Percentiles rank a stretch among this genome's conserved stretches.
Conservation (phyloP, 2,797 vertebrate genomes). For the Odontamblyopus rebecca region DNA sequence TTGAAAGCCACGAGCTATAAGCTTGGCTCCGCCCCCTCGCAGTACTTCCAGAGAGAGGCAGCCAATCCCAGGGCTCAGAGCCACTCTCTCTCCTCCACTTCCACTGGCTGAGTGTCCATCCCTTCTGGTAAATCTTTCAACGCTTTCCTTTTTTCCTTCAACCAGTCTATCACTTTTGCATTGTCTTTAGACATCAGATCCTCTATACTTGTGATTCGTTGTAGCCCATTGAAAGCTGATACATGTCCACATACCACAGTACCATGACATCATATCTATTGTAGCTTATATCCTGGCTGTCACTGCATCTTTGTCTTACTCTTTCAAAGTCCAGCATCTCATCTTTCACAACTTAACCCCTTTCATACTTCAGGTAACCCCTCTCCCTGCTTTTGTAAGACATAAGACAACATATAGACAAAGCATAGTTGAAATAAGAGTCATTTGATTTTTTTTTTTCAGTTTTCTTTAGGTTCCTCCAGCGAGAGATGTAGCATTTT, state of each 20-base stretch:
- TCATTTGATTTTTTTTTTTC: slow-evolving; percentile 53
- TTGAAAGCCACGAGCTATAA: slow-evolving; percentile 73
- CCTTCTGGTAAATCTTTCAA: slow-evolving; percentile 79
- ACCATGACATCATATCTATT: slow-evolving; percentile 13
- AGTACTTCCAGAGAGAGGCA: slow-evolving; percentile 83
- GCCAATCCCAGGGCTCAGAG: slow-evolving; percentile 76
- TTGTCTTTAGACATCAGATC: slow-evolving; percentile 12
- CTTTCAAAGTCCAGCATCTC: slow-evolving; percentile 32
- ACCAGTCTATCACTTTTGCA: slow-evolving; percentile 27
- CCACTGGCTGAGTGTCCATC: slow-evolving; percentile 77
- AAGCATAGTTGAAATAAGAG: slow-evolving; percentile 4
- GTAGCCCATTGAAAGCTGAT: slow-evolving; percentile 17
- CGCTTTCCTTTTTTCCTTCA: slow-evolving; percentile 31
- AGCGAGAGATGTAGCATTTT: slow-evolving; percentile 66
- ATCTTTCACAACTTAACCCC: slow-evolving; percentile 43
- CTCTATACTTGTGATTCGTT: slow-evolving; percentile 8
- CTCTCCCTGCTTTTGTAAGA: slow-evolving; percentile 33
- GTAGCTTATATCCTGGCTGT: slow-evolving; percentile 5
- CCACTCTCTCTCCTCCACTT: slow-evolving; percentile 78
- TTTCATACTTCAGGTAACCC: slow-evolving; percentile 30
- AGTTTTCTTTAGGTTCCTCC: slow-evolving; percentile 75
- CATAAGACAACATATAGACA: slow-evolving; percentile 13
- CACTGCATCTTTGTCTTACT: slow-evolving; percentile 6
- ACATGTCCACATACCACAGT: slow-evolving; percentile 11
- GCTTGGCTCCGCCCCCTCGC: slow-evolving; percentile 79